A percentile compares a stretch with the other conserved stretches of the same genome.
Conservation (phyloP, 2,888 invertebrate species). For the Leptarthrus brevirostris region DNA sequence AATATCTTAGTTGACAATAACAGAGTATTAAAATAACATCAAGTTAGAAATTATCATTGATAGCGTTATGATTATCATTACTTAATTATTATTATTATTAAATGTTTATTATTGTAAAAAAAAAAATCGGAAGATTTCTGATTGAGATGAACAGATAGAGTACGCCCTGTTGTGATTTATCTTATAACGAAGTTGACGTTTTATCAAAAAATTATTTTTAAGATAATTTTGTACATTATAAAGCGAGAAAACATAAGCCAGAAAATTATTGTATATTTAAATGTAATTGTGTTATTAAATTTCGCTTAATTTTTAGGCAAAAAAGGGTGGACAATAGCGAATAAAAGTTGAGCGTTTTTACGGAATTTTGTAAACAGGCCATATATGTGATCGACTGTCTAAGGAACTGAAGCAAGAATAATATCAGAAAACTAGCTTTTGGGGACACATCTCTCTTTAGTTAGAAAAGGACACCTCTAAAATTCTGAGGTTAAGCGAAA, state of each 20-base stretch:
- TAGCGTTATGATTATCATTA: constrained; percentile 14
- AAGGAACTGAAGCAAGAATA: no score
- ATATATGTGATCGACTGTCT: no score
- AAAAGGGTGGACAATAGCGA: no score
- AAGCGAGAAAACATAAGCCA: not conserved
- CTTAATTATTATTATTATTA: constrained; percentile 15
- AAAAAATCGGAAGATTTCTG: not conserved
- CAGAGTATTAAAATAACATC: constrained; percentile 38
- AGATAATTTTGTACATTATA: constrained; percentile 7
- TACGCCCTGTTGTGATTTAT: constrained; percentile 34
- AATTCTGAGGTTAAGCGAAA: no score
- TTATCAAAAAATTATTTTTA: constrained; percentile 18
- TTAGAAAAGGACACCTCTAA: no score
- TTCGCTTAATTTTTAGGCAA: no score
- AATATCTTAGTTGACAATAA: constrained; percentile 48
- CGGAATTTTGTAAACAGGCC: no score
- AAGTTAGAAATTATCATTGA: constrained; percentile 21
- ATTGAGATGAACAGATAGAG: constrained; percentile 1
- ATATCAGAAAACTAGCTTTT: no score
- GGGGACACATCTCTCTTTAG: no score
- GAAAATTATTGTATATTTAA: no score
- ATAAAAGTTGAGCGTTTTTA: no score
- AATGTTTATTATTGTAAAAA: not conserved
- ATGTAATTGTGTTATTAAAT: no score
- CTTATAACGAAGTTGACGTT: constrained; percentile 6